These are phyloP conservation scores for Tribolium freemani DNA, from an alignment of 2,888 invertebrate genomes.

Conservation along the genomic window DNA sequence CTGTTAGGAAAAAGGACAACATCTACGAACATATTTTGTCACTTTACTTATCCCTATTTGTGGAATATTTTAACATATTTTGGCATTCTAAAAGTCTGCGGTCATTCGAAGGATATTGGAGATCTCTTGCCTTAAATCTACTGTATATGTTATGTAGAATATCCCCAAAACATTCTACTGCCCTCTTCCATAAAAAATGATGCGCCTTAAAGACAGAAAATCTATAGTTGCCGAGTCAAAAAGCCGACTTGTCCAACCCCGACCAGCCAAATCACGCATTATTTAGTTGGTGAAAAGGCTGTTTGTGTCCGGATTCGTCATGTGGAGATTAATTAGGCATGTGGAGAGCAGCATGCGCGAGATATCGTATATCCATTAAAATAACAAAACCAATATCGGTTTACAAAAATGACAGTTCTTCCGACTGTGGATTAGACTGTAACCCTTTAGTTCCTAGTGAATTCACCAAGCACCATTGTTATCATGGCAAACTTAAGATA, in stretches of 20 bases:
- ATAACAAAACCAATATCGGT: conserved; percentile 47
- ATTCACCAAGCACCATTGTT: conserved; percentile 30
- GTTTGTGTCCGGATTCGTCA: conserved; percentile 10
- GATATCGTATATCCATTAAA: conserved; percentile 47
- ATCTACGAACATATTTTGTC: conserved; percentile 46
- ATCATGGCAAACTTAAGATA: too few relatives aligned
- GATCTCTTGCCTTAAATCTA: conserved; percentile 46
- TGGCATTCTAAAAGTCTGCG: conserved; percentile 56
- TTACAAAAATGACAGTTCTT: conserved; percentile 39
- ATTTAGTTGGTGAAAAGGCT: not conserved
- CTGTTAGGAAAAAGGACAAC: conserved; percentile 26
- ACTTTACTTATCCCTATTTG: conserved; percentile 48
- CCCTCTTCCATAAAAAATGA: conserved; percentile 44
- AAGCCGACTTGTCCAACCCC: not conserved
- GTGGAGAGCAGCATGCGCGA: conserved; percentile 38
- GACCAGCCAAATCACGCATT: not conserved
- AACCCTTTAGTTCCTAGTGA: conserved; percentile 39
- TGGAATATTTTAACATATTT: conserved; percentile 61
- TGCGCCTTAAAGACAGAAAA: conserved; percentile 43
- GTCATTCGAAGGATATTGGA: conserved; percentile 56
- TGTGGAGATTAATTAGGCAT: conserved; percentile 36
- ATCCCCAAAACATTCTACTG: conserved; percentile 42
- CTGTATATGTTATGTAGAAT: conserved; percentile 48
- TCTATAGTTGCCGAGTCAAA: conserved; percentile 22
- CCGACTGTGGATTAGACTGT: not conserved